Base-by-base conservation (phyloP, 2,888 invertebrate species). In the Sphinx pinastri region DNA sequence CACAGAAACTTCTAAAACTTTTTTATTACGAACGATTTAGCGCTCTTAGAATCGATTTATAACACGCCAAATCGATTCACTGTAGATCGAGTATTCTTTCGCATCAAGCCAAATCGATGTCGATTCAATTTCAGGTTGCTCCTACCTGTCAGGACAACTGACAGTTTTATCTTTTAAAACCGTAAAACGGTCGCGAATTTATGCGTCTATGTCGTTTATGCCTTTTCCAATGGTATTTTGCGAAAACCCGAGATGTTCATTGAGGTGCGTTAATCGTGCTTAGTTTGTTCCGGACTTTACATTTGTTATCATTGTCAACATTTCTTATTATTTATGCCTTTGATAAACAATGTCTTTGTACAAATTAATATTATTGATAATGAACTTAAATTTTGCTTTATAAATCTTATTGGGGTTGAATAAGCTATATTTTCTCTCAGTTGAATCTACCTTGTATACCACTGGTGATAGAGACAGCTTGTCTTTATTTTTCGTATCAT, bases 141-240 rank as follows among this genome's bases (percentile, higher is more conserved):
- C 68, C 57, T 57, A 57, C 68, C 68, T 68, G 57, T 19, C 68
- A 54, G 25, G 45, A 57, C 13, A 68, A 45, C 16, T 25, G 68
- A 19, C 45, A 67, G 66, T 73, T 76, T 75, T 76, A 77, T 77
- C 74, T 75, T 7, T 49, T 68, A 69, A 71, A 73, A 70, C 75
- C 75, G 71, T 71, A 58, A 76, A 77, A 75, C 73, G 77, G 71
- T 68, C 67, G 66, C 74, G 71, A 71, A 76, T 79, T 79, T 77
- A 77, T 80, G 75, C 73, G 68, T 72, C 72, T 76, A 78, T 80
- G 80, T 77, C 75, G 72, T 76, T 79, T 78, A 77, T 79, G 79
- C 75, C 71, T 76, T 77, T 77, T 76, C 67, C 73, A 74, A 77
- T 78, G 72, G 73, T 73, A 70, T 70, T 77, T 72, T 74, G 75